Conservation (phyloP, 2,797 vertebrate genomes). For the Gymnothorax reevesii region DNA sequence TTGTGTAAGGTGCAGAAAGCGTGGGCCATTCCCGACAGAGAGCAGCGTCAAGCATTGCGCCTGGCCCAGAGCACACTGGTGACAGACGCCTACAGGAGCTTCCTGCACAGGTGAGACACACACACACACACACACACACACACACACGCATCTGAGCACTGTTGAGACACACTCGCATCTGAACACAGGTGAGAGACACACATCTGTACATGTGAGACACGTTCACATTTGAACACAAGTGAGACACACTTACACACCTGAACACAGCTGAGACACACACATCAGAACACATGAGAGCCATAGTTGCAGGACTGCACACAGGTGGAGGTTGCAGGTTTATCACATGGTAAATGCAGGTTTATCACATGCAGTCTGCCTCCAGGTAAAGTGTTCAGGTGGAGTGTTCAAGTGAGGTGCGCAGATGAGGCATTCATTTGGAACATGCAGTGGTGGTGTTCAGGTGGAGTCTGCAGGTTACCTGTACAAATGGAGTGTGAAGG, state of each 20-base stretch:
- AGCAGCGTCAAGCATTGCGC: constrained; percentile 88
- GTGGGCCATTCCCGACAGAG: constrained; percentile 94
- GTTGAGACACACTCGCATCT: background rate
- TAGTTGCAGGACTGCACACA: background rate
- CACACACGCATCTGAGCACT: background rate
- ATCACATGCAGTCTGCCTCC: too few relatives aligned
- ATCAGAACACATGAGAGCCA: background rate
- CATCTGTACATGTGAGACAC: background rate
- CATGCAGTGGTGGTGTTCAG: too few relatives aligned
- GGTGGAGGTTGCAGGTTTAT: too few relatives aligned
- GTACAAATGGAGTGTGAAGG: too few relatives aligned
- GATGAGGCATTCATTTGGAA: too few relatives aligned
- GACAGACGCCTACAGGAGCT: constrained; percentile 85
- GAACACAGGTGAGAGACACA: background rate
- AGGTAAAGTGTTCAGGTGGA: too few relatives aligned
- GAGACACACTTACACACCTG: background rate
- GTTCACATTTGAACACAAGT: background rate
- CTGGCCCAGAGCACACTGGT: constrained; percentile 85
- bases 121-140: background rate
- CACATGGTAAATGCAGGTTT: too few relatives aligned
- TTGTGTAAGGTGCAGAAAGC: constrained; percentile 95
- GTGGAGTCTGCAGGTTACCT: too few relatives aligned
- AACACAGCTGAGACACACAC: constrained; percentile 79
- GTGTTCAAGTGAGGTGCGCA: too few relatives aligned
- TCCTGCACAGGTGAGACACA: constrained; percentile 81